Base-by-base conservation (phyloP, 1,140 invertebrate genomes). In the Drosophila cardini region DNA sequence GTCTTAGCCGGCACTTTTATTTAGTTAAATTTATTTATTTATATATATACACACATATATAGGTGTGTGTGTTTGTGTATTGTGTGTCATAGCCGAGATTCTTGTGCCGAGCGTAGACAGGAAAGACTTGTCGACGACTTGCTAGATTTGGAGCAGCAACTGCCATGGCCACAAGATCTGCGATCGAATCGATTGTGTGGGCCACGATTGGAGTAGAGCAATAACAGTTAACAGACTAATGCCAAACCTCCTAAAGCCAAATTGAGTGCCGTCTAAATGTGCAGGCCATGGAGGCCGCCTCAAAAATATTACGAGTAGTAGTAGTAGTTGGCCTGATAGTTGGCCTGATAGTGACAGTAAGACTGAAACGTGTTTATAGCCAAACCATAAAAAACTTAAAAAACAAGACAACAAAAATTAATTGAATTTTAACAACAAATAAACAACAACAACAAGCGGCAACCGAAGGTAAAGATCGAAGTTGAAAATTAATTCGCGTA, bases 351-450 rank as follows among this genome's bases (percentile, higher is more conserved):
- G 34, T 40, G 38, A 40, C 76, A 57, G 64, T 65, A 63, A 67
- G 65, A 73, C 50, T 30, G 57, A 86, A 89, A 87, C 84, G 80
- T 87, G 84, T 89, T 89, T 87, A 83, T 87, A 75, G 83, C 76
- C 79, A 65, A 56, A 50, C 26, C 26, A 72, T 46, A 60, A 61
- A 40, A 13, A 21, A 21, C 21, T 21, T 21, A 21, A 21, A 21
- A 21, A 26, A 26, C 21, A 26, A 26, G 21, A 26, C 21, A 26
- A 26, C 21, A 26, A 55, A 78, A 70, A 69, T 83, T 72, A 76
- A 87, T 87, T 87, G 79, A 87, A 83, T 80, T 83, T 80, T 45
- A 79, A 78, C 76, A 83, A 79, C 60, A 76, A 57, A 80, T 80
- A 42, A 79, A 78, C 76, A 83, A 79, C 60, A 76, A 57, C 65